These are phyloP conservation scores for Yponomeuta cagnagella DNA, from an alignment of 2,888 invertebrate genomes.

Conservation along the genomic window DNA sequence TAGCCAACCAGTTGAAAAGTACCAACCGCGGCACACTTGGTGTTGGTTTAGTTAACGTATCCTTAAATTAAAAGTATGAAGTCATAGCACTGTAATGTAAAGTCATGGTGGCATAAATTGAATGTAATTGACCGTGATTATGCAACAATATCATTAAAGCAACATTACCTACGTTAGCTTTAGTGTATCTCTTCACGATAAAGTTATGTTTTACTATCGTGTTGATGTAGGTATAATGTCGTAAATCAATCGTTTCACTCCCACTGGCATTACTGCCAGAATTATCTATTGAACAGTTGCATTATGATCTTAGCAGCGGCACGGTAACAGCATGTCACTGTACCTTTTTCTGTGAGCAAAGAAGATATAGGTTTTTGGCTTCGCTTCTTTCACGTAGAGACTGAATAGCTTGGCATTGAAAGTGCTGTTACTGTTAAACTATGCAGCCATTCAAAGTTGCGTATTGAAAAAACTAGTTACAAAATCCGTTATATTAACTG, in stretches of 20 bases:
- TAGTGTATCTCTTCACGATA: background rate
- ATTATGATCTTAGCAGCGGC: background rate
- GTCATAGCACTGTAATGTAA: background rate
- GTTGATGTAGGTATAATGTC: background rate
- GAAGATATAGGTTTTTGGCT: no score
- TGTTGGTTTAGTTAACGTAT: slow-evolving; percentile 1
- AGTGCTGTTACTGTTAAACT: no score
- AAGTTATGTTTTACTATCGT: background rate
- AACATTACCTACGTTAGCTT: background rate
- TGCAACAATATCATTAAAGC: background rate
- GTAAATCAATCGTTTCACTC: background rate
- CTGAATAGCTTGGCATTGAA: no score
- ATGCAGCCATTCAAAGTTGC: no score
- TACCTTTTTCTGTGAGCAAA: no score
- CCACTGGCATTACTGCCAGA: background rate
- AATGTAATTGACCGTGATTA: slow-evolving; percentile 1
- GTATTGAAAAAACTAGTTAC: no score
- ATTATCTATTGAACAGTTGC: background rate
- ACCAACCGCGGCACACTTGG: background rate
- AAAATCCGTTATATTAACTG: no score
- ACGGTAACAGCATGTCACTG: no score
- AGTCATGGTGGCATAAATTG: background rate
- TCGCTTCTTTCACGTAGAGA: no score
- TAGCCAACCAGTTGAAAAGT: no score
- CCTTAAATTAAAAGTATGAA: slow-evolving; percentile 3